Evolutionary conservation across 1,140 invertebrate genomes (phyloP).

Genomic region (Mycetomoellerius zeteki): DNA sequence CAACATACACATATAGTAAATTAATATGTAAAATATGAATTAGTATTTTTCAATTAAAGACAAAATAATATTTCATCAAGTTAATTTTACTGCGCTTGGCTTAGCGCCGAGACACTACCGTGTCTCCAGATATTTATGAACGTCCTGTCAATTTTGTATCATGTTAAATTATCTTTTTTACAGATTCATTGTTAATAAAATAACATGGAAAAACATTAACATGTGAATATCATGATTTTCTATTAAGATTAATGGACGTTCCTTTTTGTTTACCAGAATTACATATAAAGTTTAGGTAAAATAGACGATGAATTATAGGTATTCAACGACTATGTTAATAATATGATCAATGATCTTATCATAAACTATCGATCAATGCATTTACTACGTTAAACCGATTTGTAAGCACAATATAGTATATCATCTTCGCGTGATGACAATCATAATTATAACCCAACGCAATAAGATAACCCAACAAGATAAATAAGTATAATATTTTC

Average conservation of each 20-base stretch:
- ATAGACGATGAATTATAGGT: too few species aligned
- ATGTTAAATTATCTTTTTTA: neutral
- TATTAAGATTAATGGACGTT: neutral
- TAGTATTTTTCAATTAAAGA: neutral
- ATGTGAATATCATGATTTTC: too few species aligned
- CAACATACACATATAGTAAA: neutral
- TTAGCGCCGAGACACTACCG: too few species aligned
- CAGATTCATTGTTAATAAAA: neutral
- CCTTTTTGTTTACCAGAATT: neutral
- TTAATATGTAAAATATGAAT: neutral
- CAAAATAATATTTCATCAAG: neutral
- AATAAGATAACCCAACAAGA: conserved; percentile 11
- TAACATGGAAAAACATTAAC: neutral
- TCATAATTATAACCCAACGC: conserved; percentile 20
- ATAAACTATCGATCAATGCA: neutral
- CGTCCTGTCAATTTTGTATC: neutral
- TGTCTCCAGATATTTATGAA: neutral
- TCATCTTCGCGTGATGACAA: neutral
- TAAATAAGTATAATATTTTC: neutral
- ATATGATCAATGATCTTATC: conserved; percentile 3
- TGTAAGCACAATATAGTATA: neutral
- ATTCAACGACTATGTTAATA: conserved; percentile 1
- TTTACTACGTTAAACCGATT: conserved; percentile 16
- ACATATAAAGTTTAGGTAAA: neutral
- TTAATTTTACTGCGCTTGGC: too few species aligned